These are phyloP conservation scores for Ciconia nigra DNA, from an alignment of 2,797 vertebrate species.

Conservation along the genomic window DNA sequence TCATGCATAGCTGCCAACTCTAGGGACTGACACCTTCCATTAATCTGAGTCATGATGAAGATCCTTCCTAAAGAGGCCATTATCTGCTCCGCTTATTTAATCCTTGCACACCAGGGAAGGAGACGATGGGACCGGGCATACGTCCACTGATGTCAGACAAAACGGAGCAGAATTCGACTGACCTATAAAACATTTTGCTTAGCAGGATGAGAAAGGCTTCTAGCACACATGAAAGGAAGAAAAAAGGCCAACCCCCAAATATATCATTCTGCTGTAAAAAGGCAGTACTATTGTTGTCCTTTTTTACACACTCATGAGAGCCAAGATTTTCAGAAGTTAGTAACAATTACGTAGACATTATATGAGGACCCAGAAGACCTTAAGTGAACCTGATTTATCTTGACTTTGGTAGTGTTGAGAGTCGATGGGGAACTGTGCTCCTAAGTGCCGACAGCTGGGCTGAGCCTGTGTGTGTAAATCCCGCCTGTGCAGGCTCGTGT, in stretches of 20 bases:
- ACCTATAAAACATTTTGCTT: neutral
- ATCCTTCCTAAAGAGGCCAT: slow-evolving; percentile 65
- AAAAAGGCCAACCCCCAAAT: neutral
- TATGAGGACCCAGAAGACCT: neutral
- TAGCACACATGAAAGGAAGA: neutral
- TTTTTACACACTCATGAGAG: neutral
- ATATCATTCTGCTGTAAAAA: neutral
- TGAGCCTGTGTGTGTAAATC: neutral
- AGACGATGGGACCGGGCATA: neutral
- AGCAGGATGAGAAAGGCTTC: slow-evolving; percentile 1
- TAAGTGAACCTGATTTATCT: neutral
- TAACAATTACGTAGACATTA: neutral
- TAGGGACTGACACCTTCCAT: slow-evolving; percentile 64
- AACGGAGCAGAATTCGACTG: neutral
- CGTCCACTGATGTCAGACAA: slow-evolving; percentile 17
- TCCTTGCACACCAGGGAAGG: slow-evolving; percentile 16
- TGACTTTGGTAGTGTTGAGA: neutral
- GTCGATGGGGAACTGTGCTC: neutral
- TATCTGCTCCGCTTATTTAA: slow-evolving; percentile 59
- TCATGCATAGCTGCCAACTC: slow-evolving; percentile 65
- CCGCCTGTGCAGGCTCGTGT: rapidly evolving
- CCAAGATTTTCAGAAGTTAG: neutral
- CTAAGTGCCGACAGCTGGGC: neutral
- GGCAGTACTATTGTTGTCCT: neutral
- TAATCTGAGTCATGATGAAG: slow-evolving; percentile 69